These are phyloP conservation scores for Prionailurus bengalensis DNA, from an alignment of 2,113 vertebrate species.

Conservation along the genomic window DNA sequence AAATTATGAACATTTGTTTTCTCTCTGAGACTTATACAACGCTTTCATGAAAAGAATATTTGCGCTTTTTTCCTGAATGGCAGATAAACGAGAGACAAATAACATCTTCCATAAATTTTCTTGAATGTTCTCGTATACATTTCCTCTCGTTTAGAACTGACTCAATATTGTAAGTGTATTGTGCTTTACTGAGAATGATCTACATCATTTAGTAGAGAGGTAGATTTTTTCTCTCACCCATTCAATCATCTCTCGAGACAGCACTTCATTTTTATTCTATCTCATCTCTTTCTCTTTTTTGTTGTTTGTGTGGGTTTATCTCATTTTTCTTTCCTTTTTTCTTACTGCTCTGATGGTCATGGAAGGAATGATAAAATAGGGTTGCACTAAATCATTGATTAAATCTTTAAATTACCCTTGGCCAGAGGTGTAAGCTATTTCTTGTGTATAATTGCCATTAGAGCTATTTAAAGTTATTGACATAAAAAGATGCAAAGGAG, in stretches of 20 bases:
- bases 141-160: neutral
- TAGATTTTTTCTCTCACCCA: neutral
- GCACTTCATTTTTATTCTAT: neutral
- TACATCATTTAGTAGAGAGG: no score
- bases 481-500: neutral
- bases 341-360: neutral
- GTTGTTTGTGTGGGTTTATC: neutral
- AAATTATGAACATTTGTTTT: neutral
- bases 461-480: neutral
- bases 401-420: neutral
- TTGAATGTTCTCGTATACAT: neutral
- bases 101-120: neutral
- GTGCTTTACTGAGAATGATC: neutral
- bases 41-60: neutral
- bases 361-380: neutral
- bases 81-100: neutral
- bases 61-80: neutral
- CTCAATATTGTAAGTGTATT: neutral
- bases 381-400: neutral
- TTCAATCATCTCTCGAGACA: neutral
- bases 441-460: neutral
- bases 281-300: neutral
- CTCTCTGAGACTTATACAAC: neutral
- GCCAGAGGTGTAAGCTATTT: neutral
- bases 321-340: neutral